phyloP scores from a whole-genome alignment of 2,797 vertebrate species.

The Gymnopithys bicolor region DNA sequence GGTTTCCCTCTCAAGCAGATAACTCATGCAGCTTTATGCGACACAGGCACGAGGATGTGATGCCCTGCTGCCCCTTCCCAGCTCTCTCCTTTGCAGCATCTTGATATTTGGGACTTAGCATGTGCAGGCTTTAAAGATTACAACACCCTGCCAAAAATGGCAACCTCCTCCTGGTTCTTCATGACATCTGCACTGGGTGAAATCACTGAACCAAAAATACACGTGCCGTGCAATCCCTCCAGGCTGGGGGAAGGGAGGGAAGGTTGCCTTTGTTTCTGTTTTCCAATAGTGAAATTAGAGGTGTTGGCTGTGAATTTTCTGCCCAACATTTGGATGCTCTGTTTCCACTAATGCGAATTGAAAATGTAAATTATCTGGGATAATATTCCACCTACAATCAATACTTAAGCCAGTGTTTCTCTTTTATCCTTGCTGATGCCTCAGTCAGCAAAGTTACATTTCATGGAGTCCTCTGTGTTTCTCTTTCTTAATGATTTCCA shows the following conservation, averaged over 20 bases:
- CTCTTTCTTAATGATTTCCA: constrained; percentile 54
- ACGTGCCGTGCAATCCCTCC: not conserved
- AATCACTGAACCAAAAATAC: constrained; percentile 41
- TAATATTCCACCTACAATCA: constrained; percentile 50
- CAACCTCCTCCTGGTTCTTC: constrained; percentile 4
- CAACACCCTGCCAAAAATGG: constrained; percentile 10
- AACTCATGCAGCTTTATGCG: not conserved
- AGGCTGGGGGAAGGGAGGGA: not conserved
- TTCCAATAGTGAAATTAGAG: not conserved
- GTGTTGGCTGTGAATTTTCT: not conserved
- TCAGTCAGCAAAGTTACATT: constrained; percentile 46
- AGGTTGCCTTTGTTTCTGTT: constrained; percentile 24
- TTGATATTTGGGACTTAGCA: not conserved
- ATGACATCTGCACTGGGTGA: not conserved
- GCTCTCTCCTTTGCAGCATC: not conserved
- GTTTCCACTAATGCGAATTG: constrained; percentile 27
- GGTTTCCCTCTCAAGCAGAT: constrained; percentile 11
- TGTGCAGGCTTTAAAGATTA: not conserved
- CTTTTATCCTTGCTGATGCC: constrained; percentile 16
- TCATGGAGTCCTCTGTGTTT: constrained; percentile 16
- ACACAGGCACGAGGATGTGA: not conserved
- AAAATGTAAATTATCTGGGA: constrained; percentile 46
- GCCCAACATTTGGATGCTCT: not conserved
- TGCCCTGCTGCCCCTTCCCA: not conserved
- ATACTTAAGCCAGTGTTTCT: constrained; percentile 26